Evolutionary conservation across 2,113 vertebrate genomes (phyloP).

Genomic region (Cheilinus undulatus): DNA sequence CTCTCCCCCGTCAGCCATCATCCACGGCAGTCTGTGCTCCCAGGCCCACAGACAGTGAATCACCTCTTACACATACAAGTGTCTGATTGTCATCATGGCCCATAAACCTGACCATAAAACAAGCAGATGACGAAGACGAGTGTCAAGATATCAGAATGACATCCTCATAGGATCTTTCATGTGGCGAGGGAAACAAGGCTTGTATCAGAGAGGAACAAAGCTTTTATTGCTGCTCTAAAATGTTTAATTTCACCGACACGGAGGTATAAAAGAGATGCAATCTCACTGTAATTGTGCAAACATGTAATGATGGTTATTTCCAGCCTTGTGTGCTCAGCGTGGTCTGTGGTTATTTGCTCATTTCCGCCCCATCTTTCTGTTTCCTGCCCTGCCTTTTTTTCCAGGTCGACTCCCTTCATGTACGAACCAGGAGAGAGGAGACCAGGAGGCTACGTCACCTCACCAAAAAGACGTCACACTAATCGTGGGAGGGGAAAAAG

Average conservation of each 20-base stretch:
- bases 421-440: not conserved
- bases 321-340: slow-evolving; percentile 3
- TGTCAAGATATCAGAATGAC: slow-evolving; percentile 30
- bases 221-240: slow-evolving; percentile 8
- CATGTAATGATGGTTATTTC: slow-evolving; percentile 41
- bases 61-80: slow-evolving; percentile 29
- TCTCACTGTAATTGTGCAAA: slow-evolving; percentile 7
- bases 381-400: no score
- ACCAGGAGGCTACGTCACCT: not conserved
- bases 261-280: slow-evolving; percentile 29
- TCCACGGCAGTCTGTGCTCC: slow-evolving; percentile 1
- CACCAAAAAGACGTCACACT: no score
- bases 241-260: slow-evolving; percentile 14
- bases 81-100: slow-evolving; percentile 27
- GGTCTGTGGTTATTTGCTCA: slow-evolving; percentile 35
- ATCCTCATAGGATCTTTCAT: slow-evolving; percentile 26
- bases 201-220: slow-evolving; percentile 21
- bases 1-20: not conserved
- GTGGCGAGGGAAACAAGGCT: not conserved
- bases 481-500: slow-evolving; percentile 25
- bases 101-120: slow-evolving; percentile 34
- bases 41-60: slow-evolving; percentile 51
- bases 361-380: slow-evolving; percentile 30
- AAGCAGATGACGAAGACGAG: not conserved
- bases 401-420: slow-evolving; percentile 12